These are phyloP conservation scores for Erebia palarica DNA, from an alignment of 2,888 invertebrate genomes.

Conservation along the genomic window DNA sequence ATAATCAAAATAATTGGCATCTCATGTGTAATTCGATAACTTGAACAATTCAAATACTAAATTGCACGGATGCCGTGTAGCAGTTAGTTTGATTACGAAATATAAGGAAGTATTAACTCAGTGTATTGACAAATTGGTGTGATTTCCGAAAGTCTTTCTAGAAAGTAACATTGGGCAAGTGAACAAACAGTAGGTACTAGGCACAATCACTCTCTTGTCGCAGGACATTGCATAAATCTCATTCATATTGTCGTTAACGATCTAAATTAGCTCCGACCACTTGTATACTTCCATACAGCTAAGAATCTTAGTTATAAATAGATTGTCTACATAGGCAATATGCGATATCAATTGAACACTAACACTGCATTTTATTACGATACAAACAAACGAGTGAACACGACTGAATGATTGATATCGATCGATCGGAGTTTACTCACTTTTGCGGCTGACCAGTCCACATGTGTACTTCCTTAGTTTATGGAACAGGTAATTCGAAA, in stretches of 20 bases:
- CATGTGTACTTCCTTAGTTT: constrained; percentile 79
- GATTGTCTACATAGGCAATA: constrained; percentile 38
- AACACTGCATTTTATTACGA: constrained; percentile 10
- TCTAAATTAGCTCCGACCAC: constrained; percentile 39
- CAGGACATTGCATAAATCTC: constrained; percentile 37
- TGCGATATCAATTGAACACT: constrained; percentile 19
- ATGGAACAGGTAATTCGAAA: constrained; percentile 72
- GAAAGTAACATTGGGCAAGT: constrained; percentile 56
- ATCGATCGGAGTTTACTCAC: constrained; percentile 58
- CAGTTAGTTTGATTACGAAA: too few relatives aligned
- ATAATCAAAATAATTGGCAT: too few relatives aligned
- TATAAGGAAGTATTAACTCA: background rate
- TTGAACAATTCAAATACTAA: too few relatives aligned
- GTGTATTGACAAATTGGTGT: background rate
- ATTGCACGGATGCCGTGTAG: too few relatives aligned
- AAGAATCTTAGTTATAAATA: constrained; percentile 44
- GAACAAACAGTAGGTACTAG: constrained; percentile 19
- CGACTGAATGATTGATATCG: constrained; percentile 16
- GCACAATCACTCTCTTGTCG: constrained; percentile 26
- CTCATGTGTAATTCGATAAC: too few relatives aligned
- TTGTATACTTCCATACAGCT: constrained; percentile 38
- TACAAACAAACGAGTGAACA: constrained; percentile 26
- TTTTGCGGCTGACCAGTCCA: constrained; percentile 75
- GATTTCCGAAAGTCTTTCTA: constrained; percentile 46
- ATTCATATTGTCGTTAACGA: constrained; percentile 41